Percentiles rank a stretch among this genome's conserved stretches.
These are phyloP conservation scores for Pachycephala philippinensis DNA, from an alignment of 2,113 vertebrate species.

Conservation along the genomic window DNA sequence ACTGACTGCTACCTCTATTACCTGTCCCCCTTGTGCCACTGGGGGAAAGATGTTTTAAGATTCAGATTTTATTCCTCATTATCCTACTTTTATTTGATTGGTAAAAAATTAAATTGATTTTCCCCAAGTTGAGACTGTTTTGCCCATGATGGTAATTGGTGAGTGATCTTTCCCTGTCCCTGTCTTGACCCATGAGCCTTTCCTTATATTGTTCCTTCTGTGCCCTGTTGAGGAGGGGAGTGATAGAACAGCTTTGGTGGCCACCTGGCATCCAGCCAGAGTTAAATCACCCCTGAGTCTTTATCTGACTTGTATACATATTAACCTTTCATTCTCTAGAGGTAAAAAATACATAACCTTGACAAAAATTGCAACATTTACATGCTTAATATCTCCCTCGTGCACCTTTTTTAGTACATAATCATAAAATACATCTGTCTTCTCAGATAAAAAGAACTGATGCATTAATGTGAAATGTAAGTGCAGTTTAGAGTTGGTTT, in stretches of 20 bases:
- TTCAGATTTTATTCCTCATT: not conserved
- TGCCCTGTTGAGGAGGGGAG: not conserved
- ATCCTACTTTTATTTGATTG: not conserved
- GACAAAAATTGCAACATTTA: not conserved
- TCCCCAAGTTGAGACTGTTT: not conserved
- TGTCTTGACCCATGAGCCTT: not conserved
- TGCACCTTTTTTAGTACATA: not conserved
- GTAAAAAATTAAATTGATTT: not conserved
- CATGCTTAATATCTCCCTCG: not conserved
- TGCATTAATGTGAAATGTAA: not conserved
- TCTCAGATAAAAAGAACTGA: not conserved
- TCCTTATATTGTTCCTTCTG: not conserved
- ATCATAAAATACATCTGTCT: not conserved
- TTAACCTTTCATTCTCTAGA: not conserved
- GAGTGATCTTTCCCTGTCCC: not conserved
- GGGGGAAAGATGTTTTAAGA: not conserved
- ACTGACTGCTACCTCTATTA: not conserved
- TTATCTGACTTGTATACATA: not conserved
- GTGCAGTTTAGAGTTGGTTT: not conserved
- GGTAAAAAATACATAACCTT: not conserved
- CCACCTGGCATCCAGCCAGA: not conserved
- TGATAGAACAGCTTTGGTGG: not conserved
- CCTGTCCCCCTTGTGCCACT: not conserved
- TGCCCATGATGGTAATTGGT: rapidly evolving
- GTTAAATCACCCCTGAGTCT: not conserved